Percentiles rank a stretch among this genome's conserved stretches.
These are phyloP conservation scores for Drusus annulatus DNA, from an alignment of 1,140 invertebrate species.

Conservation along the genomic window DNA sequence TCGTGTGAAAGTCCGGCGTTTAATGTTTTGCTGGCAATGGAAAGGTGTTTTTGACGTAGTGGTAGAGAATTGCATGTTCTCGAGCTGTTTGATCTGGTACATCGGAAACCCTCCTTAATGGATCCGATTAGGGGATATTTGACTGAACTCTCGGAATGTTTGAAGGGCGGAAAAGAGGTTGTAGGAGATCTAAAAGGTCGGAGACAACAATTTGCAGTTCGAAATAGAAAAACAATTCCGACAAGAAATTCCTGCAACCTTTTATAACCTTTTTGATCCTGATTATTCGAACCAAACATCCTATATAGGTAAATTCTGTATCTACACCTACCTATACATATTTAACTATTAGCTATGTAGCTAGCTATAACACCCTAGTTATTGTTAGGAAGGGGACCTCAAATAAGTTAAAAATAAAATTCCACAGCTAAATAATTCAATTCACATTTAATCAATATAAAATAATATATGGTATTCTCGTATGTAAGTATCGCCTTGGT, in stretches of 20 bases:
- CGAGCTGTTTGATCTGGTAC: background rate
- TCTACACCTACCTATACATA: too few relatives aligned
- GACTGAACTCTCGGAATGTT: slow-evolving; percentile 50
- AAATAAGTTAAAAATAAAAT: too few relatives aligned
- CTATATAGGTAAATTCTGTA: too few relatives aligned
- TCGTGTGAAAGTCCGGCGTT: too few relatives aligned
- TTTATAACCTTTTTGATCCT: background rate
- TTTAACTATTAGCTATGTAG: too few relatives aligned
- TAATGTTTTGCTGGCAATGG: background rate
- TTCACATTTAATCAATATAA: too few relatives aligned
- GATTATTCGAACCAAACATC: too few relatives aligned
- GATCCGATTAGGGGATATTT: slow-evolving; percentile 61
- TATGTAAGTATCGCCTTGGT: too few relatives aligned
- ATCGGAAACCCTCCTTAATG: slow-evolving; percentile 62
- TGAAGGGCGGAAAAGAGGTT: slow-evolving; percentile 32
- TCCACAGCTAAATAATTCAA: too few relatives aligned
- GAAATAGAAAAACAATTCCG: slow-evolving; percentile 11
- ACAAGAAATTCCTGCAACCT: background rate
- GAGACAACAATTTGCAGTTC: background rate
- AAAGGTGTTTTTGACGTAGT: background rate
- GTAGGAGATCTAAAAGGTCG: background rate
- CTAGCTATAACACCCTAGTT: too few relatives aligned
- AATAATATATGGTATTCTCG: too few relatives aligned
- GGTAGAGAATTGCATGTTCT: background rate
- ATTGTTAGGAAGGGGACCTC: too few relatives aligned